Evolutionary conservation across 2,888 invertebrate genomes (phyloP).

Genomic region (Drosophila atripex): DNA sequence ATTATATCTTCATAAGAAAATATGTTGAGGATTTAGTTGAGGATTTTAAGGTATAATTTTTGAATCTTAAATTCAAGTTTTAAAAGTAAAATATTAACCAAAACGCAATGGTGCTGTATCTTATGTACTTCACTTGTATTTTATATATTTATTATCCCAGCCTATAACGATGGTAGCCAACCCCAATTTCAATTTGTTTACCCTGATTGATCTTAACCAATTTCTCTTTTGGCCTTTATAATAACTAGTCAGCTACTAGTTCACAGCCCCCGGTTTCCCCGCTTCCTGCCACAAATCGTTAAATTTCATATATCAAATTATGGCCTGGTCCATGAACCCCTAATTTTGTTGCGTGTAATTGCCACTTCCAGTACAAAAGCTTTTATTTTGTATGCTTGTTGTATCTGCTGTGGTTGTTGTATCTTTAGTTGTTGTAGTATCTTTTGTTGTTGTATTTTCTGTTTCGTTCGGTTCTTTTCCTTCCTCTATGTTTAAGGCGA

Average conservation of each 20-base stretch:
- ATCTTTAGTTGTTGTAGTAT: conserved; percentile 16
- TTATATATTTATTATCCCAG: not conserved
- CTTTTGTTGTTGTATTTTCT: conserved; percentile 42
- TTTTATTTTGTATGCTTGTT: conserved; percentile 40
- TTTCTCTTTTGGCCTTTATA: conserved; percentile 61
- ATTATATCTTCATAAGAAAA: too few relatives aligned
- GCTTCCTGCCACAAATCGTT: conserved; percentile 52
- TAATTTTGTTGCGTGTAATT: conserved; percentile 77
- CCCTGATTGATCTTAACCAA: conserved; percentile 34
- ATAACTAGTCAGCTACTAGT: conserved; percentile 42
- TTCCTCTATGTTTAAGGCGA: conserved; percentile 76
- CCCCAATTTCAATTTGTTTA: conserved; percentile 32
- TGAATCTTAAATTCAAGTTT: too few relatives aligned
- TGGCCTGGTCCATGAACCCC: conserved; percentile 58
- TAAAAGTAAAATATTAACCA: too few relatives aligned
- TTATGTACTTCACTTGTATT: not conserved
- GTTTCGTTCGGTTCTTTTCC: conserved; percentile 74
- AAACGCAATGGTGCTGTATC: not conserved
- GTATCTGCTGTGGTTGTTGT: conserved; percentile 38
- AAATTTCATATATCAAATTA: conserved; percentile 60
- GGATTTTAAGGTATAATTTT: too few relatives aligned
- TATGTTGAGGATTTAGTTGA: too few relatives aligned
- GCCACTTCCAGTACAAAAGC: conserved; percentile 67
- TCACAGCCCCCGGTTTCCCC: conserved; percentile 17
- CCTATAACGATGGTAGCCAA: not conserved